A percentile compares a stretch with the other conserved stretches of the same genome.
phyloP scores from a whole-genome alignment of 2,113 vertebrate genomes.

The Hippocampus barbouri region DNA sequence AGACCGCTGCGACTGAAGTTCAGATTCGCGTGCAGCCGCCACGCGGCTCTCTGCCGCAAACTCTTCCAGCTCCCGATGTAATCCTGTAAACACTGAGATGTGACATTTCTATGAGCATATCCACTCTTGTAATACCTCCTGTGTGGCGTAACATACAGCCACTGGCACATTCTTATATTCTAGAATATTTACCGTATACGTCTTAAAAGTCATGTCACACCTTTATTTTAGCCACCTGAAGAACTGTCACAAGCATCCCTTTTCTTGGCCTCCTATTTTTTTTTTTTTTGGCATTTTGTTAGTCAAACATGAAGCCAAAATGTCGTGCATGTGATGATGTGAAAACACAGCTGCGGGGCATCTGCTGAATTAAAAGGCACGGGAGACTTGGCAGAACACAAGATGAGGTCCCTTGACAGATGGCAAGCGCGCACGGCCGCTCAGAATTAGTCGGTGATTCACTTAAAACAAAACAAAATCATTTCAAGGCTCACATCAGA shows the following conservation, averaged over 20 bases:
- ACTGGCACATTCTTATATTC: constrained; percentile 19
- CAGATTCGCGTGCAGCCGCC: constrained; percentile 39
- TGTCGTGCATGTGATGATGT: constrained; percentile 47
- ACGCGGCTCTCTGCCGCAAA: constrained; percentile 34
- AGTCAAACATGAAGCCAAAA: constrained; percentile 32
- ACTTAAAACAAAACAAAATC: constrained; percentile 14
- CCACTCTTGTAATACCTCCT: constrained; percentile 9
- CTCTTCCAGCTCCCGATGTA: constrained; percentile 31
- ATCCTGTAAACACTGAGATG: constrained; percentile 22
- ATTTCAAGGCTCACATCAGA: constrained; percentile 9
- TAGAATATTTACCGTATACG: constrained; percentile 58
- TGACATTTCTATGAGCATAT: constrained; percentile 36
- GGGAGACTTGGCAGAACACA: constrained; percentile 23
- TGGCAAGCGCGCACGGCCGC: constrained; percentile 15
- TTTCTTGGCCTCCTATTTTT: constrained; percentile 19
- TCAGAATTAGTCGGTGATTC: constrained; percentile 8
- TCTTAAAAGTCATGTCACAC: constrained; percentile 45
- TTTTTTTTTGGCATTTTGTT: constrained; percentile 51
- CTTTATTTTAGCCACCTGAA: constrained; percentile 47
- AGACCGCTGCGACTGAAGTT: constrained; percentile 39
- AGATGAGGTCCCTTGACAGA: constrained; percentile 45
- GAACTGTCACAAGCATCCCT: constrained; percentile 44
- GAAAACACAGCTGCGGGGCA: constrained; percentile 39
- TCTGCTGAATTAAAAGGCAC: constrained; percentile 35
- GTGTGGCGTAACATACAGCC: too few species aligned